Conservation (phyloP, 2,113 vertebrate genomes). For the Andinoacara biseriatus region DNA sequence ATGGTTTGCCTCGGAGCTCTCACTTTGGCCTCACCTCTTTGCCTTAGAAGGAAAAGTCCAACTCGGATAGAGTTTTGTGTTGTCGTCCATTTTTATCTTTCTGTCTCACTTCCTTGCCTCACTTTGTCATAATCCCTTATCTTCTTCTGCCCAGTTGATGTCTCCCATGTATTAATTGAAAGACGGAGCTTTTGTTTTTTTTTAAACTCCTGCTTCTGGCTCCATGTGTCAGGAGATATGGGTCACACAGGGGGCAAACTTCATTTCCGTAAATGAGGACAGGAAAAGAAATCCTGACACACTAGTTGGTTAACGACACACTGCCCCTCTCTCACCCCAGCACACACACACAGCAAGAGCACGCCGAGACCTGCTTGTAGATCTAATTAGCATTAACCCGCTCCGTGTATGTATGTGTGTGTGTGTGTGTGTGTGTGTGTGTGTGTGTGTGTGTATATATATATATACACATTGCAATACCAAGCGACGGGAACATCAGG, state of each 20-base stretch:
- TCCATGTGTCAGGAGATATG: slow-evolving; percentile 53
- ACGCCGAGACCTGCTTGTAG: slow-evolving; percentile 60
- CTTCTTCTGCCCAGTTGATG: neutral
- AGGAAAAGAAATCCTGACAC: slow-evolving; percentile 71
- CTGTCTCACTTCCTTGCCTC: neutral
- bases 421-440: neutral
- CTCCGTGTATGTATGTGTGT: slow-evolving; percentile 20
- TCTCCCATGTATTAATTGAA: slow-evolving; percentile 28
- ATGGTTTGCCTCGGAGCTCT: slow-evolving; percentile 3
- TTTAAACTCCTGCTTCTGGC: slow-evolving; percentile 10
- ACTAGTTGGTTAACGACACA: slow-evolving; percentile 60
- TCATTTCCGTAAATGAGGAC: slow-evolving; percentile 77
- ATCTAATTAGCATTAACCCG: slow-evolving; percentile 74
- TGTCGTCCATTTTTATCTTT: neutral
- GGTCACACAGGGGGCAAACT: slow-evolving; percentile 66
- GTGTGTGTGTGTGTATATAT: neutral
- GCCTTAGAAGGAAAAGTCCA: slow-evolving; percentile 63
- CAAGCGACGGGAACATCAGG: too few relatives aligned
- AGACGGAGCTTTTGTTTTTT: neutral
- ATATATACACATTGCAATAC: too few relatives aligned
- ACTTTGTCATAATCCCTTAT: slow-evolving; percentile 1
- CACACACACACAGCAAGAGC: slow-evolving; percentile 40
- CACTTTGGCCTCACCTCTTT: slow-evolving; percentile 20
- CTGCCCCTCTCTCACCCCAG: slow-evolving; percentile 46
- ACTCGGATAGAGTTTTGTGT: neutral